A percentile compares a stretch with the other conserved stretches of the same genome.
Conservation (phyloP, 2,888 invertebrate species). For the Deroplatys truncata region DNA sequence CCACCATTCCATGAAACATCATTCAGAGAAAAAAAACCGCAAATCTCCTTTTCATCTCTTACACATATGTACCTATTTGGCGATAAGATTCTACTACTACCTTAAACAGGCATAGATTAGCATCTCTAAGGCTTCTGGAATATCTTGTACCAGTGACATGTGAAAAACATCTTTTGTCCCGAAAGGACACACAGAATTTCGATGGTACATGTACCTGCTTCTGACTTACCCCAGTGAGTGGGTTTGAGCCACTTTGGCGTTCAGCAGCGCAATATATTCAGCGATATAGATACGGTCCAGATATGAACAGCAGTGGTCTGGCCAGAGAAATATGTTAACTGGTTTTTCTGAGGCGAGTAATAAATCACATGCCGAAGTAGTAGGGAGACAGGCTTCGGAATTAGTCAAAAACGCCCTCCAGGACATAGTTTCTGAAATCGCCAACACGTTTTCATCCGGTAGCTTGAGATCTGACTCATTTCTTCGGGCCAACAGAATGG, state of each 20-base stretch:
- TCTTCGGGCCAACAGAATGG: background rate
- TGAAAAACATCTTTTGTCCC: background rate
- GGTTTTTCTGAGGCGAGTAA: background rate
- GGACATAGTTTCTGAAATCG: background rate
- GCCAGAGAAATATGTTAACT: background rate
- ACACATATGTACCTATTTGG: no score
- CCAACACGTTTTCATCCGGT: background rate
- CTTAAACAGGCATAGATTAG: no score
- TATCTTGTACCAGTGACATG: background rate
- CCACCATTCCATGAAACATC: no score
- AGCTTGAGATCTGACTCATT: background rate
- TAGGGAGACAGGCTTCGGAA: background rate
- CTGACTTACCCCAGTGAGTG: background rate
- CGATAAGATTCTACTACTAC: no score
- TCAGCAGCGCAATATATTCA: background rate
- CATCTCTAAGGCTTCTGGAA: background rate
- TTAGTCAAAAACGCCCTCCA: background rate
- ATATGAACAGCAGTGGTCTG: background rate
- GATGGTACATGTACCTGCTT: background rate
- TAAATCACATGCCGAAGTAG: background rate
- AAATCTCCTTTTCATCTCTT: no score
- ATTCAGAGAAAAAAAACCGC: no score
- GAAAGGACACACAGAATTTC: background rate
- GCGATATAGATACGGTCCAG: background rate
- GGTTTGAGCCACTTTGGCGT: background rate